Conservation (phyloP, 2,113 vertebrate species). For the Xyrauchen texanus region DNA sequence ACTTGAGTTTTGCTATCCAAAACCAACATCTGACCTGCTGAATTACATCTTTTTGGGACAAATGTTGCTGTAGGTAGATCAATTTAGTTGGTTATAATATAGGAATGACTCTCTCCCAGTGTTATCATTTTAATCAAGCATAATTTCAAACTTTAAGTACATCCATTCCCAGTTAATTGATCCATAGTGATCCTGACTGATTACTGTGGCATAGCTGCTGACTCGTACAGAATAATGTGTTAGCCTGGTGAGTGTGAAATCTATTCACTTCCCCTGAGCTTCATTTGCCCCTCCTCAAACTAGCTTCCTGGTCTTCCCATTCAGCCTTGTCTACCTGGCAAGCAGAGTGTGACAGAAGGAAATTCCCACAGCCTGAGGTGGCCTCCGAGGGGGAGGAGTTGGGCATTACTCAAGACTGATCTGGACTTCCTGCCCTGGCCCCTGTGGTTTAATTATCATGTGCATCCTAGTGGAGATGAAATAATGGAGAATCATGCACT, state of each 20-base stretch:
- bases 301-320: slow-evolving; percentile 67
- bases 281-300: slow-evolving; percentile 70
- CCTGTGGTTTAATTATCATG: slow-evolving; percentile 87
- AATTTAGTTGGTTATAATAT: not conserved
- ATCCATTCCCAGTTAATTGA: slow-evolving; percentile 45
- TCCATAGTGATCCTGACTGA: slow-evolving; percentile 41
- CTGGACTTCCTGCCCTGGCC: slow-evolving; percentile 79
- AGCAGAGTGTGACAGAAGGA: slow-evolving; percentile 90
- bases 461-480: slow-evolving; percentile 84
- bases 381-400: slow-evolving; percentile 59
- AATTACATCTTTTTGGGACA: too few species aligned
- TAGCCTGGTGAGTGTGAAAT: slow-evolving; percentile 74
- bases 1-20: too few species aligned
- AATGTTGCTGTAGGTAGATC: too few species aligned
- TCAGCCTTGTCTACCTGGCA: slow-evolving; percentile 89
- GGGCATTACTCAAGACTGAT: slow-evolving; percentile 81
- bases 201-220: slow-evolving; percentile 56
- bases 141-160: slow-evolving; percentile 51
- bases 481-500: slow-evolving; percentile 78
- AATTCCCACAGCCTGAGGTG: slow-evolving; percentile 83
- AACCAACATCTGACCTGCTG: too few species aligned
- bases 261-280: slow-evolving; percentile 78
- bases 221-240: slow-evolving; percentile 58
- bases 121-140: slow-evolving; percentile 53
- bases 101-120: too few species aligned